Percentiles rank a stretch among this genome's conserved stretches.
Evolutionary conservation across 2,888 invertebrate species (phyloP).

Genomic region (Acronicta alni): DNA sequence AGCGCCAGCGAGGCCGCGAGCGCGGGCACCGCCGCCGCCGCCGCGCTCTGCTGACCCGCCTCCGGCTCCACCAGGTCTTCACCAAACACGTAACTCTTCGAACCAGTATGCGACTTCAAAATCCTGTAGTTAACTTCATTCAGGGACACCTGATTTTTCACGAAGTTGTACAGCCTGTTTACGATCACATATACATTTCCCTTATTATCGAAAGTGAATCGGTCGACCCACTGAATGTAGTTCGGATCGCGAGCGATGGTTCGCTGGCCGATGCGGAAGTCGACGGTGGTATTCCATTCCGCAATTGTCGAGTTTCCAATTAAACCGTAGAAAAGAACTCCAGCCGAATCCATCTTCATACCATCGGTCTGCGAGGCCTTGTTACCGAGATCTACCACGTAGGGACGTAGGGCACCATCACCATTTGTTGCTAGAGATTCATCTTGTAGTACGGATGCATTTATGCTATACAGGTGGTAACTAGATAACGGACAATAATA

Average conservation of each 20-base stretch:
- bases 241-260: constrained; percentile 91
- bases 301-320: constrained; percentile 92
- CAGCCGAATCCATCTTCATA: constrained; percentile 93
- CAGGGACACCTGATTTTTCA: constrained; percentile 89
- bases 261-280: constrained; percentile 90
- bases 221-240: constrained; percentile 93
- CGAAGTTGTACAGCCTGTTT: constrained; percentile 92
- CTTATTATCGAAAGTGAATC: constrained; percentile 91
- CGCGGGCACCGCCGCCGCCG: constrained; percentile 66
- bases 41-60: constrained; percentile 65
- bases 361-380: constrained; percentile 92
- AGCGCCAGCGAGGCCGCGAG: constrained; percentile 72
- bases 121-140: constrained; percentile 92
- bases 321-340: constrained; percentile 92
- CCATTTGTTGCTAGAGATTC: constrained; percentile 78
- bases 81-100: constrained; percentile 91
- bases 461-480: constrained; percentile 91
- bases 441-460: constrained; percentile 90
- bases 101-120: constrained; percentile 89
- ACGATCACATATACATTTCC: constrained; percentile 92
- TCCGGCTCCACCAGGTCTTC: constrained; percentile 68
- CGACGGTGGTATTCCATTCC: constrained; percentile 91
- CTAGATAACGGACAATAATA: constrained; percentile 93
- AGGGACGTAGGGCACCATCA: constrained; percentile 76
- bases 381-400: constrained; percentile 89